Base-by-base conservation (phyloP, 1,140 invertebrate genomes). In the Drosophila obscura region DNA sequence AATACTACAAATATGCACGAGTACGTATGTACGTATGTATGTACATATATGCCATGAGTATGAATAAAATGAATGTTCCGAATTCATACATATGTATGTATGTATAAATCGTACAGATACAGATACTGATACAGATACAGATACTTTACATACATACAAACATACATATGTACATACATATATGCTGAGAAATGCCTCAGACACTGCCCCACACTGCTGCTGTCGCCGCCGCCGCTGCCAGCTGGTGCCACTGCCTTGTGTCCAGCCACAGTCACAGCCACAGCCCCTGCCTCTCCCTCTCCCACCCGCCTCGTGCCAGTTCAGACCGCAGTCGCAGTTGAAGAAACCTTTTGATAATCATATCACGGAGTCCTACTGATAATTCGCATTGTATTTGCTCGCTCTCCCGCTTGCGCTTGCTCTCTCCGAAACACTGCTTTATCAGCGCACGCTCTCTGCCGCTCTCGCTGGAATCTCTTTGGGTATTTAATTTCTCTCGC, bases 281-380 rank as follows among this genome's bases (percentile, higher is more conserved):
- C 22, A 22, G 22, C 22, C 22, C 22, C 22, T 24, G 2, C 22
- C 22, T 8, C 15, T 24, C n/a, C n/a, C 39, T 58, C 13, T 48
- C 4, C 9, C 39, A 1, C 11, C 39, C 6, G n/a, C 19, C 5
- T 11, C 39, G 6, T 13, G 44, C 26, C 45, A 35, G 41, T 45
- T 39, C 35, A 39, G 11, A 28, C 4, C 35, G 35, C 11, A 39
- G 35, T 39, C 35, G 35, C 35, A 39, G 35, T 39, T 39, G 35
- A 39, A 39, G 28, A 77, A 81, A 82, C 82, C 78, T 85, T 78
- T 85, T 85, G 82, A 85, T 85, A 87, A 82, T 87, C 82, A 87
- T 88, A 87, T 87, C 82, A 87, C 82, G 82, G 74, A 81, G 82
- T 82, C 59, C 82, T 71, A 77, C 82, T 87, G 82, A 87, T 87